Conservation (phyloP, 2,113 vertebrate species). For the Nanorana parkeri region DNA sequence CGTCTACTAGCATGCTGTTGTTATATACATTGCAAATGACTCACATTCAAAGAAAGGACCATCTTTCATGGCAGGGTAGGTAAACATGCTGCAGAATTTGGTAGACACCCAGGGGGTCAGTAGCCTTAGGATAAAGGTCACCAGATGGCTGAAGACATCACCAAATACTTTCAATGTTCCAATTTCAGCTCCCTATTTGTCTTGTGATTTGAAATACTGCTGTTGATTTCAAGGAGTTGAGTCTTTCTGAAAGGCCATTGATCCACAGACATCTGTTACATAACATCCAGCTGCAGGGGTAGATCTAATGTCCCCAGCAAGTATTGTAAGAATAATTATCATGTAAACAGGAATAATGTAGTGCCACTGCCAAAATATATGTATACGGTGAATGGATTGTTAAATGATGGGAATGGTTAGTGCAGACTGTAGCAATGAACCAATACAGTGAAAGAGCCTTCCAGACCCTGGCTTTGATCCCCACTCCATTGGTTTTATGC, state of each 20-base stretch:
- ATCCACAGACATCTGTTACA: slow-evolving; percentile 32
- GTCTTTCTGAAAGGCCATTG: slow-evolving; percentile 25
- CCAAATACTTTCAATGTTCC: slow-evolving; percentile 15
- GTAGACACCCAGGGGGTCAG: not conserved
- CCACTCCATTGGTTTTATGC: too few relatives aligned
- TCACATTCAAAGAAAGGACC: slow-evolving; percentile 34
- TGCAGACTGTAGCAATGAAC: too few relatives aligned
- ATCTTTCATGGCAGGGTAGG: not conserved
- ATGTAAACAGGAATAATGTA: not conserved
- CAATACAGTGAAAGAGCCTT: too few relatives aligned
- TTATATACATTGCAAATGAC: slow-evolving; percentile 23
- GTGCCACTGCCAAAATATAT: too few relatives aligned
- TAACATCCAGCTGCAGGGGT: not conserved
- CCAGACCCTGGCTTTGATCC: too few relatives aligned
- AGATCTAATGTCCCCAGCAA: not conserved
- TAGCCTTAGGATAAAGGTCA: slow-evolving; percentile 33
- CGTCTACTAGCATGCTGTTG: not conserved
- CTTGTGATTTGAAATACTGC: slow-evolving; percentile 46
- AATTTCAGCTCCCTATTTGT: slow-evolving; percentile 42
- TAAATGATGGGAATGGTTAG: too few relatives aligned
- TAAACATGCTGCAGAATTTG: not conserved
- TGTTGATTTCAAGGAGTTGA: slow-evolving; percentile 27
- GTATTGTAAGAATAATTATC: not conserved
- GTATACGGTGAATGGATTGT: too few relatives aligned
- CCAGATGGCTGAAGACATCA: slow-evolving; percentile 42